Conservation (phyloP, 2,888 invertebrate species). For the Brachylomia viminalis region DNA sequence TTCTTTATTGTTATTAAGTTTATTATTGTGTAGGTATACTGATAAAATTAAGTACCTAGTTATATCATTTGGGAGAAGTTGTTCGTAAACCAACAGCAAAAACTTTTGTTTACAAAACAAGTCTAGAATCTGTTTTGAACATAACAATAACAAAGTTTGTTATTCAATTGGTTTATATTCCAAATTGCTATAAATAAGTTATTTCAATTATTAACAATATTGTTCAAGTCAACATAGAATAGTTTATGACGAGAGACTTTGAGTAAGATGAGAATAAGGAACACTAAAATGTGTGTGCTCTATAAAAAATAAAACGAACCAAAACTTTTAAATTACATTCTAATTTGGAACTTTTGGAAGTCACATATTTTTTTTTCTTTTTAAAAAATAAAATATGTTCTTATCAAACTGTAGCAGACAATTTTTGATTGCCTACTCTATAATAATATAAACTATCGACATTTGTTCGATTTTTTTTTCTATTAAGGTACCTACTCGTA, state of each 20-base stretch:
- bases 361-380: no score
- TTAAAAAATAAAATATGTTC: slow-evolving; percentile 4
- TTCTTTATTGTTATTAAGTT: slow-evolving; percentile 5
- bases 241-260: slow-evolving; percentile 7
- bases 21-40: slow-evolving; percentile 17
- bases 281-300: background rate
- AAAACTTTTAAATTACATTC: slow-evolving; percentile 7
- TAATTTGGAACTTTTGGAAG: background rate
- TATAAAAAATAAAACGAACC: background rate
- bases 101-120: slow-evolving; percentile 54
- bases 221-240: slow-evolving; percentile 17
- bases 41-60: slow-evolving; percentile 9
- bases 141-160: slow-evolving; percentile 34
- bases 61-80: slow-evolving; percentile 26
- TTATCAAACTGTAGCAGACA: slow-evolving; percentile 6
- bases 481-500: background rate
- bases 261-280: background rate
- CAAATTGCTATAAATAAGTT: slow-evolving; percentile 44
- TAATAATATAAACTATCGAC: background rate
- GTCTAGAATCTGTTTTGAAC: slow-evolving; percentile 41
- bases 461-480: background rate
- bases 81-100: slow-evolving; percentile 22
- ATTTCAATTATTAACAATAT: slow-evolving; percentile 44
- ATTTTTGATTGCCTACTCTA: background rate
- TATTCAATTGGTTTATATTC: slow-evolving; percentile 33